Conservation (phyloP, 2,888 invertebrate genomes). For the Phlogophora meticulosa region DNA sequence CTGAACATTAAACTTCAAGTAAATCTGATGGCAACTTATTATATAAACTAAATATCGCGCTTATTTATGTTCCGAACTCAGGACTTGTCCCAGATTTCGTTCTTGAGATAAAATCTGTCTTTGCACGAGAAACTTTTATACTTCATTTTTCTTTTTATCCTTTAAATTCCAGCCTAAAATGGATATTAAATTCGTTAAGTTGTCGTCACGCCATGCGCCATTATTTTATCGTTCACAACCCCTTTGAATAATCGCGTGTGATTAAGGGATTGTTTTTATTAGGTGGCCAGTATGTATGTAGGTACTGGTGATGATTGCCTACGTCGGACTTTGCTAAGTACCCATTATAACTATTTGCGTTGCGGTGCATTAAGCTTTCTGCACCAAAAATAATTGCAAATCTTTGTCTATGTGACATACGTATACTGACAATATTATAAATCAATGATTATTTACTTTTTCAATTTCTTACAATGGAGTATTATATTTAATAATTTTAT, state of each 20-base stretch:
- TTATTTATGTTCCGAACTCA: constrained; percentile 78
- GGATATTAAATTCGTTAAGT: constrained; percentile 53
- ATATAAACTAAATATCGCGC: constrained; percentile 73
- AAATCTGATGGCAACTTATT: constrained; percentile 76
- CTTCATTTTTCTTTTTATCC: constrained; percentile 53
- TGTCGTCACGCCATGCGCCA: constrained; percentile 47
- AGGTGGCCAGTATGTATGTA: neutral
- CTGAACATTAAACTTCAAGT: constrained; percentile 60
- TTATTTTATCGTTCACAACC: constrained; percentile 31
- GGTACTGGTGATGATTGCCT: neutral
- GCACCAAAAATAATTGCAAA: neutral
- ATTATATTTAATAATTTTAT: too few species aligned
- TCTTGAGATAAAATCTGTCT: constrained; percentile 69
- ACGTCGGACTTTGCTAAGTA: neutral
- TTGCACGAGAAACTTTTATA: constrained; percentile 69
- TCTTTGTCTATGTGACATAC: too few species aligned
- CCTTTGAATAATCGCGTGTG: constrained; percentile 19
- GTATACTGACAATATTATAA: too few species aligned
- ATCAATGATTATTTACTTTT: too few species aligned
- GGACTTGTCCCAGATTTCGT: constrained; percentile 73
- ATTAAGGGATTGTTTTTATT: constrained; percentile 19
- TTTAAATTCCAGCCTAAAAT: constrained; percentile 48
- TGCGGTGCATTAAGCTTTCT: neutral
- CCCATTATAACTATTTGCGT: neutral
- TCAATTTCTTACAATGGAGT: too few species aligned